Conservation (phyloP, 2,113 vertebrate genomes). For the human region DNA sequence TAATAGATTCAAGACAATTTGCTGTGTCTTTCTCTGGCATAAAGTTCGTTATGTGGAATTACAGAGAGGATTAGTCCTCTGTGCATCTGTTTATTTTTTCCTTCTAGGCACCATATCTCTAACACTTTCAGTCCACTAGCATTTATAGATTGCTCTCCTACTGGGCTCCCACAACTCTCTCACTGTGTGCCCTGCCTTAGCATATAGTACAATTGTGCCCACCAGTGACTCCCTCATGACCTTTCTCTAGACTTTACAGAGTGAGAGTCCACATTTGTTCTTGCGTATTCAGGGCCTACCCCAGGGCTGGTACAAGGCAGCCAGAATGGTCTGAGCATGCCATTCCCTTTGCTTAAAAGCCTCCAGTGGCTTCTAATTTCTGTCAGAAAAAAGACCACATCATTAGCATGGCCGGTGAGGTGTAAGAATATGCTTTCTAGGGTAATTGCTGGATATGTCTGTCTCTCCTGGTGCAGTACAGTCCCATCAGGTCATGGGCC, state of each 20-base stretch:
- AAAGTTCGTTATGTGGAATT: not conserved
- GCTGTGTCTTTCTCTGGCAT: constrained; percentile 11
- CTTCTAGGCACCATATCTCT: not conserved
- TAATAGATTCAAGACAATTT: constrained; percentile 47
- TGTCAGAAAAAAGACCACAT: not conserved
- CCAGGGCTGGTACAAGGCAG: not conserved
- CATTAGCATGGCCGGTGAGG: not conserved
- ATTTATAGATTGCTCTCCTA: not conserved
- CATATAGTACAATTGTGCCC: not conserved
- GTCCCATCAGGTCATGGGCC: not conserved
- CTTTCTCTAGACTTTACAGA: not conserved
- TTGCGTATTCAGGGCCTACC: not conserved
- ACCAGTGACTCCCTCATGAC: too few species aligned
- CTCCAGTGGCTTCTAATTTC: not conserved
- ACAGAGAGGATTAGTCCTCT: not conserved
- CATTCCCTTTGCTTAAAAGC: not conserved
- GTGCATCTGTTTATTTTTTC: not conserved
- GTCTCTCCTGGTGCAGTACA: not conserved
- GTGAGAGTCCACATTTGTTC: not conserved
- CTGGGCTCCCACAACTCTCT: not conserved
- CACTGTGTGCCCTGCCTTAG: not conserved
- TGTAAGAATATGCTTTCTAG: not conserved
- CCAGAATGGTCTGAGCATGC: not conserved
- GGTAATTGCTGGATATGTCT: not conserved
- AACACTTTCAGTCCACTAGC: not conserved